Percentiles rank a stretch among this genome's conserved stretches.
Conservation (phyloP, 2,797 vertebrate species). For the Melanotaenia boesemani region DNA sequence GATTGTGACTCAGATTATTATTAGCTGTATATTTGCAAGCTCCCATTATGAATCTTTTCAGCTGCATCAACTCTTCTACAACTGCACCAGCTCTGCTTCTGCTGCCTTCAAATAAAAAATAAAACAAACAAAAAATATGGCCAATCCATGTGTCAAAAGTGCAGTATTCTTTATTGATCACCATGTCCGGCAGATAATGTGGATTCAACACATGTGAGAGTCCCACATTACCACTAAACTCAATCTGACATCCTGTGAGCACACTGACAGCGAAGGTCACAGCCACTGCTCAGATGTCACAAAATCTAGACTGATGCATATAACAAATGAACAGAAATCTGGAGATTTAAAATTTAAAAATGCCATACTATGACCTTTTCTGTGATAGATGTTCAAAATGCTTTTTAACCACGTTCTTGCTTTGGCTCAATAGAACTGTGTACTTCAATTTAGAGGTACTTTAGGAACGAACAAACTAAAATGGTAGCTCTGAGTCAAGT, state of each 20-base stretch:
- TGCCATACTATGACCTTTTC: neutral
- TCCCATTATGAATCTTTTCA: neutral
- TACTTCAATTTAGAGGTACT: too few species aligned
- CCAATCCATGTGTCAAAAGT: conserved; percentile 1
- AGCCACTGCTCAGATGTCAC: conserved; percentile 3
- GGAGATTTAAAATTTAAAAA: neutral
- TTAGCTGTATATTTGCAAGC: neutral
- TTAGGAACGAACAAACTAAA: too few species aligned
- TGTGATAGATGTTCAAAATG: neutral
- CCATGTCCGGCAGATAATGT: conserved; percentile 6
- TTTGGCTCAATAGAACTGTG: too few species aligned
- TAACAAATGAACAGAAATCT: neutral
- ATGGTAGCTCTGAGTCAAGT: too few species aligned
- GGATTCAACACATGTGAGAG: conserved; percentile 41
- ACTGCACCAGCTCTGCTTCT: neutral
- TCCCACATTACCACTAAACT: conserved; percentile 11
- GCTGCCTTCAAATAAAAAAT: conserved; percentile 5
- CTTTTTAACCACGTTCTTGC: too few species aligned
- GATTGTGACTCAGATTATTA: neutral
- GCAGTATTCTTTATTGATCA: neutral
- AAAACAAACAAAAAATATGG: neutral
- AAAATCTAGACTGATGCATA: neutral
- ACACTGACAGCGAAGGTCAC: conserved; percentile 56
- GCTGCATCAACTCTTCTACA: neutral
- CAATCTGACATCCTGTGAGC: conserved; percentile 38